Base-by-base conservation (phyloP, 2,113 vertebrate species). In the Nycticebus coucang region DNA sequence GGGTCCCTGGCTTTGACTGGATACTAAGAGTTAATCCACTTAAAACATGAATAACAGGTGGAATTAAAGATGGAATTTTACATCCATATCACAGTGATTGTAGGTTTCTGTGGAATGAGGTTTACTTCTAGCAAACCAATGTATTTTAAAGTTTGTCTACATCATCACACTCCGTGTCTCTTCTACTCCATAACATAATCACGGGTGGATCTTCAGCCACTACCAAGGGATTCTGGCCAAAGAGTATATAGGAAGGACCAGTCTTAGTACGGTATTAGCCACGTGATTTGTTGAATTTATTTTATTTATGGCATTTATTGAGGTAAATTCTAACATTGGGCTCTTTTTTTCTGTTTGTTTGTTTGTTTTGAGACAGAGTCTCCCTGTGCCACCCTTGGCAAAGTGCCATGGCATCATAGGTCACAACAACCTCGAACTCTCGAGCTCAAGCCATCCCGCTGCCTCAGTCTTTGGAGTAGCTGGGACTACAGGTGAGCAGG, bases 11-110 rank as follows among this genome's bases (percentile, higher is more conserved):
- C n/a, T 77, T 9, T 7, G n/a, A 12, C 2, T 28, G 9, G 4
- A 21, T n/a, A 13, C 0, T 17, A 13, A 37, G 33, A 5, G 22
- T 62, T 21, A 57, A 64, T 30, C 37, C 28, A 35, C 5, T 1
- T 1, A 50, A 0, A 5, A 18, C 0, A 7, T 0, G 0, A 72
- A 11, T 33, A 18, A 21, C 35, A 22, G 35, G 37, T 1, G 6
- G 13, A 11, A 22, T 10, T 64, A 35, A 33, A 15, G 4, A 64
- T 5, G 22, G 37, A 74, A 22, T 75, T 75, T 28, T 24, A 17
- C 18, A 0, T 2, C 50, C 5, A 11, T 21, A 13, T 35, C 21
- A n/a, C 68, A 41, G 21, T 22, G 24, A 35, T 0, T 0, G 7
- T 0, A n/a, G 19, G 72, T 13, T 19, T 69, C 59, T 64, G 35